Evolutionary conservation across 2,113 vertebrate species (phyloP), one percentile per base, ranked within the genome.

Genomic region (Pteruthius melanotis): DNA sequence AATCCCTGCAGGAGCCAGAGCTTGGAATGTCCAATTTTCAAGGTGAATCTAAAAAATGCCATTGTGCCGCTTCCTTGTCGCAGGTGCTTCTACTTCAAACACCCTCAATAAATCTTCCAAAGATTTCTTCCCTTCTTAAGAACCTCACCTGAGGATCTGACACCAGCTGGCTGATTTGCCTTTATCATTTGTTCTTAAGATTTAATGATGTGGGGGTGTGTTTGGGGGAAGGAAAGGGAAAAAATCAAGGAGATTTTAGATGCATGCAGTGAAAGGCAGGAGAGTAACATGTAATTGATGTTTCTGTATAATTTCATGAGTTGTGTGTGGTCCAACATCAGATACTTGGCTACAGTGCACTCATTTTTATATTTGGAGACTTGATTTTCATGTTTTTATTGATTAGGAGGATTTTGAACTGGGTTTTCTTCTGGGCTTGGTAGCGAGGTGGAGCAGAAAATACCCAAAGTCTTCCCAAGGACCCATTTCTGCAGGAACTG

Each of bases 281-380:
- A 42, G 26, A 15, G 8, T 21, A 39, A n/a, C 1, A 4, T 13
- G 3, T 28, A 33, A 42, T 82, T 24, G 24, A 11, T 47, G 2
- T 24, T 65, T 8, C 9, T 60, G 2, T 33, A 2, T 33, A 11
- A 66, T 83, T 65, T 57, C 12, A 4, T 42, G 18, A 10, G 5
- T 74, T 59, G 1, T 30, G 28, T 0, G 2, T 45, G 35, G 52
- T 47, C 57, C 33, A 56, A 1, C 0, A 1, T 18, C 33, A 52
- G 27, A 8, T 31, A 18, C 20, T 42, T 75, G 30, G 35, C 22
- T 54, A 3, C 9, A 0, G 0, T n/a, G 6, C 11, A 10, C 4
- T 83, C 23, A 2, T 4, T 12, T n/a, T 53, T 59, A 54, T 50
- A 14, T 79, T 69, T 96, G 50, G 28, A 87, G 33, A 4, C 8